phyloP scores from a whole-genome alignment of 1,140 invertebrate genomes.

The Tetragnatha versicolor region DNA sequence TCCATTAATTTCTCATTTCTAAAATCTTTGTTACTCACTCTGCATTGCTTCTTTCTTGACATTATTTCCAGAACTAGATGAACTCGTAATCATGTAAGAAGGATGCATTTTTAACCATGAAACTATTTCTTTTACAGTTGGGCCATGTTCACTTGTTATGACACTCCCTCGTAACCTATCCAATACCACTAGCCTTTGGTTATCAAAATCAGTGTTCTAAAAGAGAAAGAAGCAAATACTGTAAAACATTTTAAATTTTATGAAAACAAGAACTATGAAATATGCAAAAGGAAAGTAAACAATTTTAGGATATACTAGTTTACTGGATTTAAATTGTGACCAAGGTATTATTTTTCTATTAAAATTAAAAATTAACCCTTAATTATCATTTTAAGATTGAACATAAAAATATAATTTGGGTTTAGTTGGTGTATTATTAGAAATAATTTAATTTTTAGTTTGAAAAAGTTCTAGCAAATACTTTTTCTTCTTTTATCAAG shows the following conservation, averaged over 20 bases:
- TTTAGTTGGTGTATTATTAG: too few relatives aligned
- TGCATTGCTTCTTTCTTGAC: too few relatives aligned
- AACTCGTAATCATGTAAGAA: slow-evolving; percentile 79
- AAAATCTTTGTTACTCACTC: too few relatives aligned
- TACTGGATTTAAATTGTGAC: not conserved
- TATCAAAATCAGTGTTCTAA: slow-evolving; percentile 23
- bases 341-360: not conserved
- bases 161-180: slow-evolving; percentile 69
- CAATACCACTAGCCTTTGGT: slow-evolving; percentile 32
- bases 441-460: too few relatives aligned
- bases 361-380: not conserved
- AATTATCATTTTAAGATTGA: not conserved
- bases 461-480: too few relatives aligned
- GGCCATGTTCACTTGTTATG: slow-evolving; percentile 77
- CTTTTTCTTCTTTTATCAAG: too few relatives aligned
- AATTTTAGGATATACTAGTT: not conserved
- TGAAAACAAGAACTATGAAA: not conserved
- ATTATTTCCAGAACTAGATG: slow-evolving; percentile 60
- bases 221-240: slow-evolving; percentile 12
- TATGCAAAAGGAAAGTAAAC: not conserved
- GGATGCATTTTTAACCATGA: slow-evolving; percentile 86
- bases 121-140: slow-evolving; percentile 77
- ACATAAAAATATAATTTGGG: too few relatives aligned
- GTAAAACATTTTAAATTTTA: not conserved
- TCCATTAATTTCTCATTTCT: too few relatives aligned